Evolutionary conservation across 2,113 vertebrate genomes (phyloP).

Genomic region (Oreotragus oreotragus): DNA sequence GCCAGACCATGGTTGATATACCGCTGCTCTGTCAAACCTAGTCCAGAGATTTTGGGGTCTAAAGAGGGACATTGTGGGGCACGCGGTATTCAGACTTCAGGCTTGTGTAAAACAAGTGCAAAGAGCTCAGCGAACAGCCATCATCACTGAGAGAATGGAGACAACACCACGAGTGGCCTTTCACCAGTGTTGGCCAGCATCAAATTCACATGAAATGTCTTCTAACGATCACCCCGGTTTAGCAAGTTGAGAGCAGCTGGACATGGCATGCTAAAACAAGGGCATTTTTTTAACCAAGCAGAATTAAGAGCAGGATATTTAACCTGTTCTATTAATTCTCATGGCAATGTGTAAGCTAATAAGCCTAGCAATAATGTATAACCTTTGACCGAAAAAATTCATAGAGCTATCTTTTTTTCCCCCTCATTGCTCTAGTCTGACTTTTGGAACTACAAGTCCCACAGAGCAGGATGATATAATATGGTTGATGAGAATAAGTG

Average conservation of each 20-base stretch:
- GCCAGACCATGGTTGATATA: conserved; percentile 61
- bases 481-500: conserved; percentile 77
- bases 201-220: conserved; percentile 57
- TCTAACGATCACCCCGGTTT: conserved; percentile 57
- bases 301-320: conserved; percentile 74
- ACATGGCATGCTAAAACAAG: conserved; percentile 69
- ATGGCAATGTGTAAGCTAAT: conserved; percentile 72
- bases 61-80: conserved; percentile 61
- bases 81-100: conserved; percentile 66
- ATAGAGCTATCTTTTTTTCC: conserved; percentile 44
- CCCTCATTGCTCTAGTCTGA: conserved; percentile 42
- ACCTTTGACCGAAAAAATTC: neutral
- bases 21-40: conserved; percentile 49
- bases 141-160: neutral
- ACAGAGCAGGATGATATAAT: conserved; percentile 74
- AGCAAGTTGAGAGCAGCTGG: conserved; percentile 32
- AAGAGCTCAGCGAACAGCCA: conserved; percentile 54
- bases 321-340: conserved; percentile 74
- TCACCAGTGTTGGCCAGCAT: conserved; percentile 56
- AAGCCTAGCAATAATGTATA: conserved; percentile 75
- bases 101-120: conserved; percentile 69
- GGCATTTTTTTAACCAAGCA: conserved; percentile 74
- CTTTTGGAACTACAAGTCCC: conserved; percentile 71
- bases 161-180: conserved; percentile 30
- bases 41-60: conserved; percentile 35